These are phyloP conservation scores for Drosophila bocki DNA, from an alignment of 1,140 invertebrate genomes.

Conservation along the genomic window DNA sequence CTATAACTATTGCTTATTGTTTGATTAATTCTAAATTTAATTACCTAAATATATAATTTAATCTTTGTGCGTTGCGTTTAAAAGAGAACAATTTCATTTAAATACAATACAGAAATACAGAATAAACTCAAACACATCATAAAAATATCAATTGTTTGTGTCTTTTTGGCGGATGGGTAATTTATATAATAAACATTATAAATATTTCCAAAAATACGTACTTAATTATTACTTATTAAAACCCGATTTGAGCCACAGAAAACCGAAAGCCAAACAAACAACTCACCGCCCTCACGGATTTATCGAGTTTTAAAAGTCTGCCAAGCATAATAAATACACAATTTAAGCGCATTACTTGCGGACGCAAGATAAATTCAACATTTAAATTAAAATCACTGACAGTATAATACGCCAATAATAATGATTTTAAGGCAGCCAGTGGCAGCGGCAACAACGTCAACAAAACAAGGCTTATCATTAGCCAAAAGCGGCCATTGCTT, in stretches of 20 bases:
- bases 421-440: constrained; percentile 67
- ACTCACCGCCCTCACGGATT: neutral
- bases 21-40: constrained; percentile 64
- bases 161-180: constrained; percentile 19
- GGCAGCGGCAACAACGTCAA: constrained; percentile 33
- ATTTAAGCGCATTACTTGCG: constrained; percentile 50
- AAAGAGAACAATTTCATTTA: constrained; percentile 72
- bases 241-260: constrained; percentile 13
- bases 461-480: constrained; percentile 81
- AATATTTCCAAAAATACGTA: constrained; percentile 56
- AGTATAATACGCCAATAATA: constrained; percentile 65
- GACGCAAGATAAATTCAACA: constrained; percentile 52
- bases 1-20: constrained; percentile 76
- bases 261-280: constrained; percentile 22
- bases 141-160: constrained; percentile 28
- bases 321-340: constrained; percentile 58
- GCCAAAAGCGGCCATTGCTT: constrained; percentile 63
- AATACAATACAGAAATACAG: constrained; percentile 62
- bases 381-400: constrained; percentile 77
- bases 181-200: constrained; percentile 56
- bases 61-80: constrained; percentile 81
- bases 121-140: constrained; percentile 75
- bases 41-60: constrained; percentile 64
- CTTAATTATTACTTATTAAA: constrained; percentile 32
- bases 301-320: constrained; percentile 41